Evolutionary conservation across 2,888 invertebrate genomes (phyloP), one percentile per base, ranked within the genome.

Genomic region (Xanthia icteritia): DNA sequence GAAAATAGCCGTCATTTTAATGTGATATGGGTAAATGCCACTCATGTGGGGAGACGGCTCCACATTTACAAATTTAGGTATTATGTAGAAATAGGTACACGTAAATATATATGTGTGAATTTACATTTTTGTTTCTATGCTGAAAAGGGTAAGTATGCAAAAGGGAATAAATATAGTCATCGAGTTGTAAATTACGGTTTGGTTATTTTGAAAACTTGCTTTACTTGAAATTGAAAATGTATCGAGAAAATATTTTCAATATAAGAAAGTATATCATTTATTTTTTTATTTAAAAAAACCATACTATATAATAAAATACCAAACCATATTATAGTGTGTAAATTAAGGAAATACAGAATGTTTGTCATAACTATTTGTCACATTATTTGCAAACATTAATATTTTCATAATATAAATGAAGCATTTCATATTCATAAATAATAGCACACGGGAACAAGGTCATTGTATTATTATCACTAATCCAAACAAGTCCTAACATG

Each of bases 21-120:
- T 77, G 67, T 88, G 80, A 88, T 51, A 75, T 81, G 79, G 88
- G 88, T 87, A 56, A 68, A 68, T 81, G 85, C 73, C 88, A 77
- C 66, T 84, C 83, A 75, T 66, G 42, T 61, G 66, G 65, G 72
- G 74, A 70, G 82, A 80, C 68, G 67, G 78, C 48, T 51, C 17
- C 61, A 64, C 69, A 70, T 76, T 69, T 51, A 51, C 77, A 77
- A 81, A 82, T 39, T 61, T 54, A n/a, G 45, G 45, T 70, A 74
- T 64, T 42, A 36, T 71, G 63, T 68, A 36, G 75, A 79, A 83
- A 61, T 73, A 79, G 66, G 36, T 81, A 56, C n/a, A 56, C 45
- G 54, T 73, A 48, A 78, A 61, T 42, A 77, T 71, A 54, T 63
- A 69, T 63, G 63, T 36, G 17, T n/a, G 39, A 79, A 65, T 75